Evolutionary conservation across 2,888 invertebrate species (phyloP).

Genomic region (Thereva nobilitata): DNA sequence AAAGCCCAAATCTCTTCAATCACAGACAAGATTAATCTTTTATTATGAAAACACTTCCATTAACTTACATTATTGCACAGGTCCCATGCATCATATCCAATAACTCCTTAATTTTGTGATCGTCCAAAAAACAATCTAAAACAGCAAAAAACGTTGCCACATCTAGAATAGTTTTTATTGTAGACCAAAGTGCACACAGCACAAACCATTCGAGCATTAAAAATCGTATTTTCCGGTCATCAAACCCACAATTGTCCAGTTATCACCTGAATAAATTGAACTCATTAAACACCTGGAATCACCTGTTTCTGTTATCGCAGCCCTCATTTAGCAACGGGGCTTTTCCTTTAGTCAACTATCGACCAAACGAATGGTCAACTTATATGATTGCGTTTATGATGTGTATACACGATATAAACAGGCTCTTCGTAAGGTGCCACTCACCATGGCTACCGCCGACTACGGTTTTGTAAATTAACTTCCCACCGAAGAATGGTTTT

Average conservation of each 20-base stretch:
- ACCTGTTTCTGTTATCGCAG: conserved; percentile 12
- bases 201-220: too few relatives aligned
- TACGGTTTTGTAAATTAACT: not conserved
- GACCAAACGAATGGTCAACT: conserved; percentile 35
- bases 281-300: conserved; percentile 11
- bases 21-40: too few relatives aligned
- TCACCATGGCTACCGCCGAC: conserved; percentile 31
- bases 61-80: too few relatives aligned
- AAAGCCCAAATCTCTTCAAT: too few relatives aligned
- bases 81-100: too few relatives aligned
- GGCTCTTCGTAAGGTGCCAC: conserved; percentile 13
- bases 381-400: conserved; percentile 29
- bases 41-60: too few relatives aligned
- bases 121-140: too few relatives aligned
- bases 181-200: too few relatives aligned
- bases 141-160: too few relatives aligned
- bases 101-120: too few relatives aligned
- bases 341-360: conserved; percentile 26
- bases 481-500: not conserved
- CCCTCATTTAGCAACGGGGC: conserved; percentile 10
- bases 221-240: conserved; percentile 13
- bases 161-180: too few relatives aligned
- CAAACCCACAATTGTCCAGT: conserved; percentile 3
- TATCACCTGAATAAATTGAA: too few relatives aligned
- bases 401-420: conserved; percentile 12